These are phyloP conservation scores for Tyto alba DNA, from an alignment of 2,113 vertebrate genomes.

Conservation along the genomic window DNA sequence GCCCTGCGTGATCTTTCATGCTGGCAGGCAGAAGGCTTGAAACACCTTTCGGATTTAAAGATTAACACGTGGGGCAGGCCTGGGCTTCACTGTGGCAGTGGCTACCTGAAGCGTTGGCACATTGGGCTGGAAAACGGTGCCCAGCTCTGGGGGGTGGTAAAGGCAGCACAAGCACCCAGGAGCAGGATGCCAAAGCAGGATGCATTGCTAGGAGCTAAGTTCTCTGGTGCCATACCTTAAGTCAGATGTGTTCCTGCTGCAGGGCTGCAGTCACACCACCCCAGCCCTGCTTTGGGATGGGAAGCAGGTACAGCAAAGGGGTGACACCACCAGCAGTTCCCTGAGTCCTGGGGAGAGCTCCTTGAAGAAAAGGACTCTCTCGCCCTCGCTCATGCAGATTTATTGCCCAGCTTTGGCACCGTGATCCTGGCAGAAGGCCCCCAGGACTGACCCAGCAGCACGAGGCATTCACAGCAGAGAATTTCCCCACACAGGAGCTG, in stretches of 20 bases:
- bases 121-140: not conserved
- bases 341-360: not conserved
- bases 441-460: not conserved
- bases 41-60: not conserved
- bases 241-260: conserved; percentile 2
- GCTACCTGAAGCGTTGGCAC: not conserved
- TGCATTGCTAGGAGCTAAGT: not conserved
- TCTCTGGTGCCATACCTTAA: not conserved
- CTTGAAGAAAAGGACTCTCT: not conserved
- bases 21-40: not conserved
- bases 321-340: not conserved
- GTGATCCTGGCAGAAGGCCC: not conserved
- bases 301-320: not conserved
- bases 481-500: not conserved
- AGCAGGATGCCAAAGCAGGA: not conserved
- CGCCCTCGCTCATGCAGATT: not conserved
- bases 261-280: not conserved
- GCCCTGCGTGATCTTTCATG: not conserved
- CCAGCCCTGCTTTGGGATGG: not conserved
- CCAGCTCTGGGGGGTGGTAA: not conserved
- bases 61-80: not conserved
- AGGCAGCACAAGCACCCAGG: not conserved
- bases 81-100: not conserved
- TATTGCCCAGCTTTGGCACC: not conserved
- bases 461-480: not conserved